Base-by-base conservation (phyloP, 2,797 vertebrate species). In the Picus viridis region DNA sequence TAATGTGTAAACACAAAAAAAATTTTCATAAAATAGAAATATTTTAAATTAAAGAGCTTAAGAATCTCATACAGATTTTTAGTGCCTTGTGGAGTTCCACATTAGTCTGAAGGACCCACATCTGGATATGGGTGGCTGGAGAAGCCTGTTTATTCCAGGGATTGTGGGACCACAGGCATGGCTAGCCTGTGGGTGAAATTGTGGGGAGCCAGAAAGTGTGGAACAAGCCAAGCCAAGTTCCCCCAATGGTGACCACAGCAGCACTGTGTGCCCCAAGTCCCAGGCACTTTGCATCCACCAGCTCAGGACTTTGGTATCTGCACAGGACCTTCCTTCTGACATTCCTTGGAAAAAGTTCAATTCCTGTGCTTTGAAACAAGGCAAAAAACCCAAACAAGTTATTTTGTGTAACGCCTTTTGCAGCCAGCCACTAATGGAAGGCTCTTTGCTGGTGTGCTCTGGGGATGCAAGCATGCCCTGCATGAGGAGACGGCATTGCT, bases 161-260 rank as follows among this genome's bases (percentile, higher is more conserved):
- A 12, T 32, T 70, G 8, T 6, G 41, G 29, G 63, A 19, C 7
- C 18, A 5, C 15, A 67, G 11, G 49, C 3, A 0, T 57, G 53
- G 23, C 15, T 41, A 45, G 6, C 6, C 3, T 43, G 9, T 17
- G 12, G 36, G 10, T 58, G 30, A 15, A 36, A 6, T 14, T 15
- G 0, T 8, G 1, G 13, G 10, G 16, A 4, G 5, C 5, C 26
- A 43, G 16, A 8, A 12, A 29, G 62, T 15, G 5, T 59, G 53
- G 34, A 54, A 36, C 7, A 13, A 14, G 18, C 16, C 34, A 43
- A 61, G 61, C 54, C 4, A 47, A 36, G n/a, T 6, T 79, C 3
- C 6, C 15, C 11, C 4, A 2, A 1, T 0, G 1, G 2, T 18
- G 23, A 9, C 39, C 58, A 20, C 3, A 5, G 29, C 16, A 59